These are phyloP conservation scores for Pipistrellus pygmaeus DNA, from an alignment of 2,797 vertebrate genomes.

Conservation along the genomic window DNA sequence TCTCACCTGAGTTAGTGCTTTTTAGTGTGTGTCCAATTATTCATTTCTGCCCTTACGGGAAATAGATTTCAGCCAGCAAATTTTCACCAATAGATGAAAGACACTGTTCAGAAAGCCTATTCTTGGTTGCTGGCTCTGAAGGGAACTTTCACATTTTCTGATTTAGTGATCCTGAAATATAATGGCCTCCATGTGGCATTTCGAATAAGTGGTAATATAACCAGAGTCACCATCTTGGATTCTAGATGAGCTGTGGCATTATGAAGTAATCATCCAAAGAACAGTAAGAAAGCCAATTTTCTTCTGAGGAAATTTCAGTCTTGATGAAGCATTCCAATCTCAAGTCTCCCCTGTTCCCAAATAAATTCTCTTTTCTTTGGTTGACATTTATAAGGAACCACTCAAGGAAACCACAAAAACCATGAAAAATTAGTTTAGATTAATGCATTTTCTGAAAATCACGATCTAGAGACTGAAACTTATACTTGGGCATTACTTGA, in stretches of 20 bases:
- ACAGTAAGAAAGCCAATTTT: slow-evolving; percentile 40
- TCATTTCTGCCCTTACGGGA: not conserved
- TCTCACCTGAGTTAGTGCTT: not conserved
- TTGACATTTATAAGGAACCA: slow-evolving; percentile 47
- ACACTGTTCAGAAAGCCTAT: not conserved
- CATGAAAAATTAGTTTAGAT: slow-evolving; percentile 77
- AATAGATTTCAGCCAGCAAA: not conserved
- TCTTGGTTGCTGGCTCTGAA: not conserved
- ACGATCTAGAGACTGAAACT: slow-evolving; percentile 52
- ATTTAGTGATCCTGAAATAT: not conserved
- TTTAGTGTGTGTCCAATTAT: not conserved
- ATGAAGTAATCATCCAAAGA: not conserved
- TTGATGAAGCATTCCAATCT: slow-evolving; percentile 26
- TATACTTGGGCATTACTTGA: slow-evolving; percentile 59
- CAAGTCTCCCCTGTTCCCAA: slow-evolving; percentile 39
- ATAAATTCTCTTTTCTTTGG: slow-evolving; percentile 54
- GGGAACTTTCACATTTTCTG: not conserved
- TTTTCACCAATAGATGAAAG: not conserved
- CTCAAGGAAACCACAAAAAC: slow-evolving; percentile 72
- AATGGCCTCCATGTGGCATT: slow-evolving; percentile 3
- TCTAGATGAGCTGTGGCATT: not conserved
- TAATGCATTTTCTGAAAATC: slow-evolving; percentile 77
- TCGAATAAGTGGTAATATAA: not conserved
- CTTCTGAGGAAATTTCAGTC: slow-evolving; percentile 28
- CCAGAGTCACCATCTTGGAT: not conserved